Evolutionary conservation across 2,797 vertebrate species (phyloP).

Genomic region (Hippopotamyrus pictus): DNA sequence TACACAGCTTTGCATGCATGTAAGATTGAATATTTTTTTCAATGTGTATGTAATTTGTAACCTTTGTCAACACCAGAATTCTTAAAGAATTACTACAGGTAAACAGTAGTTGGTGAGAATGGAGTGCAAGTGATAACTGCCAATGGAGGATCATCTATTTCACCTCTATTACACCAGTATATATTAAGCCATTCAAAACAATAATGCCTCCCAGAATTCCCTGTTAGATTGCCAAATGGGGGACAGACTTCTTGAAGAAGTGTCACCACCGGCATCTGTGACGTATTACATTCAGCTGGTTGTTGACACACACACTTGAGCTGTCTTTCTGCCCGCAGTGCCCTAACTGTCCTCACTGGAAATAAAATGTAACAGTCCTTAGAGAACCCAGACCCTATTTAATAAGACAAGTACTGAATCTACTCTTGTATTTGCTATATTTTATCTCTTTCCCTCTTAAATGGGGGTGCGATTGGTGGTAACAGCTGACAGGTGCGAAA

Average conservation of each 20-base stretch:
- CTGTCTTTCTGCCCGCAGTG: background rate
- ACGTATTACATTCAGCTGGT: background rate
- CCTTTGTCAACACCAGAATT: background rate
- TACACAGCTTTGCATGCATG: background rate
- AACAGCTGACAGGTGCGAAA: slow-evolving; percentile 4
- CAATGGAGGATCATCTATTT: background rate
- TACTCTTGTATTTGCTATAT: background rate
- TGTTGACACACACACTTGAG: background rate
- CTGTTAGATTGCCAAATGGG: background rate
- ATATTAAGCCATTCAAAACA: background rate
- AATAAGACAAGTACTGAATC: background rate
- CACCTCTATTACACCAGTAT: background rate
- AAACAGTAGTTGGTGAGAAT: background rate
- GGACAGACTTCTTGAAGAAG: background rate
- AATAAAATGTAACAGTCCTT: background rate
- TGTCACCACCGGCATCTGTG: background rate
- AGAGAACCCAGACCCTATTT: background rate
- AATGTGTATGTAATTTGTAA: background rate
- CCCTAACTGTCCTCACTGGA: background rate
- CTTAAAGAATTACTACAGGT: background rate
- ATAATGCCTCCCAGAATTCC: background rate
- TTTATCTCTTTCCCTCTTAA: background rate
- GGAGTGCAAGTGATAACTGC: background rate
- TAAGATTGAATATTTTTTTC: background rate
- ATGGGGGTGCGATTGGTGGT: background rate